These are phyloP conservation scores for Rousettus leschenaultii DNA, from an alignment of 2,113 vertebrate species.

Conservation along the genomic window DNA sequence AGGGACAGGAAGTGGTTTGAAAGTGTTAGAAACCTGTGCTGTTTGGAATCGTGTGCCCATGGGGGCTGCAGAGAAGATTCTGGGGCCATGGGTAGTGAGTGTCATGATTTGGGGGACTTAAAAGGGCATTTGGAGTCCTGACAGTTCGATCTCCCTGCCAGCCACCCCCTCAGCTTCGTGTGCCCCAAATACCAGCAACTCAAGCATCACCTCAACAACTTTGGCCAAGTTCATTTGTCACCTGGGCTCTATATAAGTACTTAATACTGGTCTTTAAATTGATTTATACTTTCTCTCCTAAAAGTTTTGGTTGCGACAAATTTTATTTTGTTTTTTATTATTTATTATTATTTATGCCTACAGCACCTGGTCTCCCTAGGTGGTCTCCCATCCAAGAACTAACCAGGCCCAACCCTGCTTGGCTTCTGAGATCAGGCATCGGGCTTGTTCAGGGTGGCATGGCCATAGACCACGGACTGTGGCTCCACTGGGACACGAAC, in stretches of 20 bases:
- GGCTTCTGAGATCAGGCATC: no score
- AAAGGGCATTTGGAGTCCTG: background rate
- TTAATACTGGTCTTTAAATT: background rate
- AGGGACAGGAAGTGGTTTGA: rapidly evolving
- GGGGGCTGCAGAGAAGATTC: background rate
- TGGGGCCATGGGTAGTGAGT: rapidly evolving
- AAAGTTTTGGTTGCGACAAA: background rate
- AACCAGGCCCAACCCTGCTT: no score
- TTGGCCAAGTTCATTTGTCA: background rate
- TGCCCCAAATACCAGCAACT: background rate
- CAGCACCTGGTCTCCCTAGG: no score
- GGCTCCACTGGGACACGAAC: no score
- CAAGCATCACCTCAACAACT: background rate
- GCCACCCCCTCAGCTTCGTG: no score
- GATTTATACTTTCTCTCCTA: background rate
- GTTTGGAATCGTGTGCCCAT: background rate
- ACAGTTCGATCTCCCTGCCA: background rate
- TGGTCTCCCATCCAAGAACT: no score
- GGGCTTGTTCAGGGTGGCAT: no score
- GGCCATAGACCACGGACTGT: no score
- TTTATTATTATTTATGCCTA: no score
- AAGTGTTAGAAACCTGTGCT: no score
- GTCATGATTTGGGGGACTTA: background rate
- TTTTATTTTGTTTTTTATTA: background rate
- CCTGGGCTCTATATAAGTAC: background rate